These are phyloP conservation scores for Crocodylus rhombifer DNA, from an alignment of 2,797 vertebrate genomes.

Conservation along the genomic window DNA sequence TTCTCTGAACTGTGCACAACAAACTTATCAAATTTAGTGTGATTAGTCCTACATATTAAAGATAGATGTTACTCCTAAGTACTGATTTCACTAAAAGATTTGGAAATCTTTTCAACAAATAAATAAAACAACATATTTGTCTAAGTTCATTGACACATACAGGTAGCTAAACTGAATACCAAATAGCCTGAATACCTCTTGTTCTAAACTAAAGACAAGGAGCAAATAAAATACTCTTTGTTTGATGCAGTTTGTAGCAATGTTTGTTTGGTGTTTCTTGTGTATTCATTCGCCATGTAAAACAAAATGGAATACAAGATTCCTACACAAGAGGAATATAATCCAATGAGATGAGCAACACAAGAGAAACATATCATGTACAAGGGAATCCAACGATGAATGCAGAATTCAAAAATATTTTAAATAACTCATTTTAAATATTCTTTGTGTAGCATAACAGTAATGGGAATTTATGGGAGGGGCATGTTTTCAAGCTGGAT, in stretches of 20 bases:
- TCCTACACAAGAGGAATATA: not conserved
- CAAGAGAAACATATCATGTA: slow-evolving; percentile 5
- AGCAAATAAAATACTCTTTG: not conserved
- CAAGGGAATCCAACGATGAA: not conserved
- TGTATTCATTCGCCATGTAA: not conserved
- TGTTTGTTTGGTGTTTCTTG: not conserved
- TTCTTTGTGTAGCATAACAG: slow-evolving; percentile 28
- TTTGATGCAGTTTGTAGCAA: not conserved
- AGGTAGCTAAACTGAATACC: not conserved
- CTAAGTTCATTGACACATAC: not conserved
- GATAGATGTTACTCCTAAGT: no score
- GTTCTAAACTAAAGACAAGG: not conserved
- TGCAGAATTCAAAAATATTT: not conserved
- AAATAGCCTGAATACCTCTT: not conserved
- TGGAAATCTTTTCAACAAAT: accelerated
- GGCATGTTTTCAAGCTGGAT: not conserved
- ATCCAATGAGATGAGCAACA: not conserved
- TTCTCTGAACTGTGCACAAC: slow-evolving; percentile 25
- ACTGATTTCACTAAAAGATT: not conserved
- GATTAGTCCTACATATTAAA: not conserved
- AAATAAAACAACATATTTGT: not conserved
- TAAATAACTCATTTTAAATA: not conserved
- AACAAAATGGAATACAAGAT: not conserved
- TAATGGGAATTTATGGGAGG: not conserved
- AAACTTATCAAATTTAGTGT: not conserved